Conservation (phyloP, 2,888 invertebrate genomes). For the Spilarctia lutea region DNA sequence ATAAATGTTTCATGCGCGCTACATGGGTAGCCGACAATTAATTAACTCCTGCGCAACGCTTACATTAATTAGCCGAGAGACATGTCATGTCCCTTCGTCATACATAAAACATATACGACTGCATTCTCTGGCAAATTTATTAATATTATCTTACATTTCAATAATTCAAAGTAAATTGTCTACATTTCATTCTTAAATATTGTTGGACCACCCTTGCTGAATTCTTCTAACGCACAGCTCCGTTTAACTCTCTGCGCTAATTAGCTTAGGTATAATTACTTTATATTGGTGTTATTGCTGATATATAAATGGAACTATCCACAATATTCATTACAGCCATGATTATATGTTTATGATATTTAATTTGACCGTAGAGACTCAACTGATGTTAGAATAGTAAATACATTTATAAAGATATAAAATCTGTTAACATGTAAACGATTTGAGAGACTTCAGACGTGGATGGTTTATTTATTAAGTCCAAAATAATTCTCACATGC, state of each 20-base stretch:
- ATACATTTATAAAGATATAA: slow-evolving; percentile 24
- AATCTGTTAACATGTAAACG: slow-evolving; percentile 25
- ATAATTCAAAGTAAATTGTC: slow-evolving; percentile 62
- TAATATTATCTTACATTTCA: slow-evolving; percentile 63
- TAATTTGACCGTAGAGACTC: slow-evolving; percentile 65
- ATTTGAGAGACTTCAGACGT: slow-evolving; percentile 11
- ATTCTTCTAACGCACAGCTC: slow-evolving; percentile 56
- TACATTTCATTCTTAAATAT: slow-evolving; percentile 44
- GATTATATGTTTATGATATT: slow-evolving; percentile 71
- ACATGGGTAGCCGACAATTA: slow-evolving; percentile 80
- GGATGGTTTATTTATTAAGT: slow-evolving; percentile 4
- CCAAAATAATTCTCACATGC: background rate
- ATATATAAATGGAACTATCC: slow-evolving; percentile 59
- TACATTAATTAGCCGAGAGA: slow-evolving; percentile 80
- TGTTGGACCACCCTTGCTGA: slow-evolving; percentile 66
- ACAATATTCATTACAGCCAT: slow-evolving; percentile 61
- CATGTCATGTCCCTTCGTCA: slow-evolving; percentile 76
- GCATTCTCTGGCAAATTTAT: slow-evolving; percentile 68
- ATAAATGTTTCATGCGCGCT: slow-evolving; percentile 84
- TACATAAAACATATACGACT: slow-evolving; percentile 73
- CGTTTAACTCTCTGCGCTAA: slow-evolving; percentile 57
- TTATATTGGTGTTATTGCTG: slow-evolving; percentile 61
- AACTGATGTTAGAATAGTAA: slow-evolving; percentile 29
- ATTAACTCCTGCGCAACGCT: slow-evolving; percentile 81
- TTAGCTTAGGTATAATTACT: slow-evolving; percentile 72